Conservation (phyloP, 2,797 vertebrate species). For the Typhlichthys eigenmanni region DNA sequence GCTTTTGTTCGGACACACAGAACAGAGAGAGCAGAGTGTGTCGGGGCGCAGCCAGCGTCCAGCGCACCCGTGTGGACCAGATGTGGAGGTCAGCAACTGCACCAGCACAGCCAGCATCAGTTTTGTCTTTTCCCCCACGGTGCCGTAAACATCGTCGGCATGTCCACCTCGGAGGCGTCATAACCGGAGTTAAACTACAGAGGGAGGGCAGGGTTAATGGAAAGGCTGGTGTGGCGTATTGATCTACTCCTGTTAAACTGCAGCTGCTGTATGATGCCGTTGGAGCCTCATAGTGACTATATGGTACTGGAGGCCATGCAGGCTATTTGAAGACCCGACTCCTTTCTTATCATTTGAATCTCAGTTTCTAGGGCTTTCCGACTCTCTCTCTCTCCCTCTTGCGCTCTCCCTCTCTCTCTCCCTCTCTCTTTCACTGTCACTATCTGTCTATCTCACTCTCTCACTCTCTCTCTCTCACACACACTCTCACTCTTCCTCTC, state of each 20-base stretch:
- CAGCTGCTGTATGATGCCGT: no score
- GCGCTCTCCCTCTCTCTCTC: conserved; percentile 4
- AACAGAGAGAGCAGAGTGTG: conserved; percentile 7
- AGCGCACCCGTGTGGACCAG: conserved; percentile 62
- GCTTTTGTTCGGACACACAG: conserved; percentile 7
- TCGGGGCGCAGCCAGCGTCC: conserved; percentile 59
- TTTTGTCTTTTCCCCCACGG: conserved; percentile 51
- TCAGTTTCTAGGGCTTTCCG: conserved; percentile 20
- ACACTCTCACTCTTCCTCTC: no score
- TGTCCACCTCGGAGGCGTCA: conserved; percentile 58
- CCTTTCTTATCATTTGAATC: conserved; percentile 19
- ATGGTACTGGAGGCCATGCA: no score
- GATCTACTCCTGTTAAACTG: no score
- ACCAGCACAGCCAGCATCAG: conserved; percentile 48
- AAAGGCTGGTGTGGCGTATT: neutral
- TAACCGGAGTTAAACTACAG: conserved; percentile 31
- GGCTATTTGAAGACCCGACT: no score
- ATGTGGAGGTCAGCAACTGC: conserved; percentile 62
- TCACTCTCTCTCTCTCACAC: no score
- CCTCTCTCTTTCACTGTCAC: no score
- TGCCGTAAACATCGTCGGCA: conserved; percentile 69
- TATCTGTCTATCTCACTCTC: conserved; percentile 1
- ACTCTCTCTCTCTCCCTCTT: neutral
- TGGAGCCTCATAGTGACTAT: no score
- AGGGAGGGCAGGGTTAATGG: neutral